Conservation (phyloP, 2,797 vertebrate genomes). For the Argya squamiceps region DNA sequence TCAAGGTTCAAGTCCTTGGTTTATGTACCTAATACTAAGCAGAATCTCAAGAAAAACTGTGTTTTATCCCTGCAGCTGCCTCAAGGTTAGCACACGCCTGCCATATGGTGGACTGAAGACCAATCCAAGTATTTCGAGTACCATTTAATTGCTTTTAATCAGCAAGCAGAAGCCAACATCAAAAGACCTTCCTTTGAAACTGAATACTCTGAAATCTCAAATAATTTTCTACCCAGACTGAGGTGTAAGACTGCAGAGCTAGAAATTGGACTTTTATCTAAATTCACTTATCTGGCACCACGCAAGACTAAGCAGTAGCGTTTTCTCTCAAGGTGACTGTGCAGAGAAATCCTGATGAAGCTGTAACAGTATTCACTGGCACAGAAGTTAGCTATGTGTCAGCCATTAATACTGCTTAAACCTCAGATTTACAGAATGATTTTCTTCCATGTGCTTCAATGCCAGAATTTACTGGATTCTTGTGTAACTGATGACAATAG, state of each 20-base stretch:
- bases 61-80: background rate
- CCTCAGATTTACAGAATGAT: slow-evolving; percentile 7
- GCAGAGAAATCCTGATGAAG: background rate
- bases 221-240: background rate
- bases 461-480: background rate
- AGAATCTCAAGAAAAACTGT: background rate
- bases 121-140: background rate
- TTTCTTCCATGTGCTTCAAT: background rate
- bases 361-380: background rate
- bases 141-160: slow-evolving; percentile 15
- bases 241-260: background rate
- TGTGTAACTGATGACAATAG: background rate
- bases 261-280: background rate
- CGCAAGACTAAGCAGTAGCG: background rate
- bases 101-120: background rate
- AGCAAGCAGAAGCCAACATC: background rate
- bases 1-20: background rate
- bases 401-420: slow-evolving; percentile 39
- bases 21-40: background rate
- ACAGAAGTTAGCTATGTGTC: background rate
- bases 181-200: background rate
- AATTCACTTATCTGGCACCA: background rate
- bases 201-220: background rate
- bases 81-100: background rate
- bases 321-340: slow-evolving; percentile 6